phyloP scores from a whole-genome alignment of 2,888 invertebrate species.

The Hydropsyche betteni region DNA sequence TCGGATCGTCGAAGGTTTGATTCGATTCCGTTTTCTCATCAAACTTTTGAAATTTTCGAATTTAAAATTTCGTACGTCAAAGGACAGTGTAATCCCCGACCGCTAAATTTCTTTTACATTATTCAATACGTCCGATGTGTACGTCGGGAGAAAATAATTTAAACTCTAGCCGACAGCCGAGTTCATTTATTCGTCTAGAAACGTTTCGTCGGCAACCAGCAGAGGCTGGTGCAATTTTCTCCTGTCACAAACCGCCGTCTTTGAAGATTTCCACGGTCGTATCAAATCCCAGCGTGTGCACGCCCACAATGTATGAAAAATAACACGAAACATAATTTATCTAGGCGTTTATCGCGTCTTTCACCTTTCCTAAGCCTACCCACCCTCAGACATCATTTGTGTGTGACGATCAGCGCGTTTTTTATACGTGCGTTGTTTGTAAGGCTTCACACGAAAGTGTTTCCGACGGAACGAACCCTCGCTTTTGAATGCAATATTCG shows the following conservation, averaged over 20 bases:
- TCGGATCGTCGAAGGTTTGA: background rate
- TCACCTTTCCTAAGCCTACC: background rate
- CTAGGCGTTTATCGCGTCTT: constrained; percentile 16
- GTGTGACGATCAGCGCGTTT: no score
- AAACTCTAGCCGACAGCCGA: background rate
- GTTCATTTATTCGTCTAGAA: constrained; percentile 14
- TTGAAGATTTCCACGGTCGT: constrained; percentile 1
- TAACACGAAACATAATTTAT: constrained; percentile 23
- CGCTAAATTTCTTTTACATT: background rate
- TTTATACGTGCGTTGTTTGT: no score
- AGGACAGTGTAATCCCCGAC: background rate
- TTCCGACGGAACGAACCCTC: no score
- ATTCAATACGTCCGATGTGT: no score
- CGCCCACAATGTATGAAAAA: constrained; percentile 14
- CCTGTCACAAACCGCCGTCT: constrained; percentile 1
- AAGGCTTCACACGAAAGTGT: no score
- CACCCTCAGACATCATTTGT: no score
- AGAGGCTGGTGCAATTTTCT: constrained; percentile 20
- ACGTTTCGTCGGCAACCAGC: background rate
- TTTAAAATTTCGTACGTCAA: background rate
- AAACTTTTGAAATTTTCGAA: background rate
- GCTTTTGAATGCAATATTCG: no score
- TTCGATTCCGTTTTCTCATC: background rate
- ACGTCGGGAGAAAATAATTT: no score
- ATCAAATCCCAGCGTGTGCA: background rate